Evolutionary conservation across 2,797 vertebrate genomes (phyloP).

Genomic region (Enteromius radiatus): DNA sequence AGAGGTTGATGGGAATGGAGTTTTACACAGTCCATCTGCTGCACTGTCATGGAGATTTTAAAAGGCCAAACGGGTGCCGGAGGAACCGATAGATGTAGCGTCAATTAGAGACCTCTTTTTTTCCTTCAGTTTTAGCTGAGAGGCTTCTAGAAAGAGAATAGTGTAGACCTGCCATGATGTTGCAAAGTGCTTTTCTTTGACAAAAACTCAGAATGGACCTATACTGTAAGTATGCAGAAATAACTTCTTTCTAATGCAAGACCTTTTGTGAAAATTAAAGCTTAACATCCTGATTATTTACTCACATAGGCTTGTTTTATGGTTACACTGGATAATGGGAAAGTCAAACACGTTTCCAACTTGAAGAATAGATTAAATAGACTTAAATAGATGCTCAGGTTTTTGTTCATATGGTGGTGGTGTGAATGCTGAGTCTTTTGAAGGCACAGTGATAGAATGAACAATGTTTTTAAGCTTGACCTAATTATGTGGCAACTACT

Average conservation of each 20-base stretch:
- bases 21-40: constrained; percentile 42
- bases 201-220: neutral
- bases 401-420: neutral
- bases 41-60: constrained; percentile 49
- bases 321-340: neutral
- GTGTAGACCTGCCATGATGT: neutral
- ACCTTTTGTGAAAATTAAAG: neutral
- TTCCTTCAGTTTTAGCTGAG: constrained; percentile 17
- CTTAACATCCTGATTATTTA: neutral
- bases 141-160: constrained; percentile 16
- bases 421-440: neutral
- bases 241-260: neutral
- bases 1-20: constrained; percentile 40
- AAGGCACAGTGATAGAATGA: neutral
- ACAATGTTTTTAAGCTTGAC: neutral
- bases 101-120: constrained; percentile 25
- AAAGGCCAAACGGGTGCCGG: constrained; percentile 36
- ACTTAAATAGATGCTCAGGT: neutral
- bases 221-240: neutral
- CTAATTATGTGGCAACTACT: neutral
- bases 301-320: neutral
- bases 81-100: constrained; percentile 23
- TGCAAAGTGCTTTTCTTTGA: constrained; percentile 21
- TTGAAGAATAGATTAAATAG: neutral
- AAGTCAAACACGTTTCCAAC: neutral